A percentile compares a stretch with the other conserved stretches of the same genome.
Conservation (phyloP, 1,140 invertebrate species). For the Babylonia areolata region DNA sequence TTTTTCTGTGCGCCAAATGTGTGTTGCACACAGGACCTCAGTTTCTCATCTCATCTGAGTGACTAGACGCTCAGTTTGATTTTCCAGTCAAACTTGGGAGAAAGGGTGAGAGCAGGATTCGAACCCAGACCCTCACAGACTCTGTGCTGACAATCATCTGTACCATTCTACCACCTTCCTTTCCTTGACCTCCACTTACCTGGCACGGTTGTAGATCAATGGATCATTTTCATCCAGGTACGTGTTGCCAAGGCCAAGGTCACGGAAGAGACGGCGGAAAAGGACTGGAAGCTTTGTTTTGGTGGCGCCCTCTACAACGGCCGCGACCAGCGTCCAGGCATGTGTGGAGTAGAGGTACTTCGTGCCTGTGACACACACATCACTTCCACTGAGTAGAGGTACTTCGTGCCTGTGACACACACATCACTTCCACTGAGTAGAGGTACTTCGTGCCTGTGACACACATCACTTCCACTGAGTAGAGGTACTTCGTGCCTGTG, state of each 20-base stretch:
- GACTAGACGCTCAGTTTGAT: too few relatives aligned
- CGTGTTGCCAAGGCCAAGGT: slow-evolving; percentile 79
- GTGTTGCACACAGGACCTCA: too few relatives aligned
- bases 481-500: too few relatives aligned
- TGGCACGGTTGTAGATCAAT: slow-evolving; percentile 79
- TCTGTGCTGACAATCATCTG: too few relatives aligned
- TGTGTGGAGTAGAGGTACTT: slow-evolving; percentile 80
- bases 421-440: not conserved
- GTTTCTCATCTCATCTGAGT: too few relatives aligned
- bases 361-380: slow-evolving; percentile 69
- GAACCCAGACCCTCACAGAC: too few relatives aligned
- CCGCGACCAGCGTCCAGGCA: slow-evolving; percentile 81
- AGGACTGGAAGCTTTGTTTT: slow-evolving; percentile 76
- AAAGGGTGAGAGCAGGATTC: too few relatives aligned
- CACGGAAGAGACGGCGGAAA: slow-evolving; percentile 75
- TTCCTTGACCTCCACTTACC: slow-evolving; percentile 73
- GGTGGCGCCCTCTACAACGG: slow-evolving; percentile 79
- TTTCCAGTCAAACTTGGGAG: too few relatives aligned
- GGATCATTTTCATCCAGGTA: slow-evolving; percentile 79
- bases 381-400: not conserved
- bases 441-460: too few relatives aligned
- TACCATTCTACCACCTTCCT: too few relatives aligned
- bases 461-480: too few relatives aligned
- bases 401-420: not conserved
- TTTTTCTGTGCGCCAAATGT: too few relatives aligned